Evolutionary conservation across 2,113 vertebrate genomes (phyloP), one percentile per base, ranked within the genome.

Genomic region (Cnemophilus loriae): DNA sequence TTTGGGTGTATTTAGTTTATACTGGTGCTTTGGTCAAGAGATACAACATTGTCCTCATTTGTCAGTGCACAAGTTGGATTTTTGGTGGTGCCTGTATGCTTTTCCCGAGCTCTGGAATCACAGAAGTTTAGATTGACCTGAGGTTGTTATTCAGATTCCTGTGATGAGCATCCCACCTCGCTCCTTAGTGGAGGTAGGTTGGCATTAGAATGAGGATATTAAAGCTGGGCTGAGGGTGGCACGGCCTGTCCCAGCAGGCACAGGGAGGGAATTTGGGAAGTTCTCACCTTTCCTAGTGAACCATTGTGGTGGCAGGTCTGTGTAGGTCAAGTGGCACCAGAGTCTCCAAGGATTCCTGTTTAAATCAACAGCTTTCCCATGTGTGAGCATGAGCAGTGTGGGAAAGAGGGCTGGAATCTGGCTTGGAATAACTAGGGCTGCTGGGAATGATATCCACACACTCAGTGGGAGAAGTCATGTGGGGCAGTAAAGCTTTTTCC

Each of bases 81-180:
- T 75, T 55, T 67, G 57, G 33, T 14, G 13, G 1, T 11, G 7
- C n/a, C 39, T 27, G 16, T 13, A 2, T 0, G 1, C 2, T 39
- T 93, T 63, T 61, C 18, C 55, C 2, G 3, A 26, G 19, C 21
- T 52, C 19, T 79, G 56, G 20, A 19, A 53, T 16, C 1, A 3
- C n/a, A 49, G 23, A 55, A 41, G 7, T 30, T 42, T 6, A 8
- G 26, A 6, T 3, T 76, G 57, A 47, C 9, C 22, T 20, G 32
- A 73, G 37, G 11, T 2, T 57, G 46, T 13, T 33, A 27, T 20
- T 37, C 23, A 63, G 26, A 39, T n/a, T 42, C 7, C 28, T 6
- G 9, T 20, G 59, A 15, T 13, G 23, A 76, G 37, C 32, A 14
- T 35, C 46, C 10, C 21, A 13, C 35, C 14, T 35, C 0, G 1